These are phyloP conservation scores for Zalophus californianus DNA, from an alignment of 2,797 vertebrate species.

Conservation along the genomic window DNA sequence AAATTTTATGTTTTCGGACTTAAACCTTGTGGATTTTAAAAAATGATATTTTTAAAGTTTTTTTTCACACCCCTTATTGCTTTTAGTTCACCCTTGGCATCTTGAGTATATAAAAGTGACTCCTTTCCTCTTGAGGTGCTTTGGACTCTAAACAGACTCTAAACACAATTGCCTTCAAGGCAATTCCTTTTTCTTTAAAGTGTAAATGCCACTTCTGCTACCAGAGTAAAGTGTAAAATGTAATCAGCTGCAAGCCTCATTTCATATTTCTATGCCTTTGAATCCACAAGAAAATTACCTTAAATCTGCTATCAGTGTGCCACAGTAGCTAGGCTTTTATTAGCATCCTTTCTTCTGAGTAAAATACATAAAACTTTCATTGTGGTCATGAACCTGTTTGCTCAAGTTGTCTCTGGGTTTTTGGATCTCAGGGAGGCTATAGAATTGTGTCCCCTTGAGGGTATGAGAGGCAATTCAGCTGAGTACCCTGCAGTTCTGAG, in stretches of 20 bases:
- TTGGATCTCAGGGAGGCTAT: neutral
- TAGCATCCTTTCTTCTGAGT: conserved; percentile 18
- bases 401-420: neutral
- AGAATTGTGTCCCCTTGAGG: neutral
- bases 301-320: neutral
- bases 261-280: conserved; percentile 1
- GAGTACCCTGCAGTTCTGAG: neutral
- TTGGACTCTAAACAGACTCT: neutral
- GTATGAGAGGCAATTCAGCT: neutral
- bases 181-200: neutral
- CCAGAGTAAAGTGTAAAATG: neutral
- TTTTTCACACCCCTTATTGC: neutral
- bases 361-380: neutral
- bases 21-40: neutral
- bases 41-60: neutral
- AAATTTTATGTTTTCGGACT: neutral
- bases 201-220: neutral
- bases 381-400: neutral
- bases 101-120: neutral
- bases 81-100: conserved; percentile 5
- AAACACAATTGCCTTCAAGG: neutral
- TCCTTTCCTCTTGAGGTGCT: neutral
- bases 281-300: conserved; percentile 26
- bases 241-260: neutral
- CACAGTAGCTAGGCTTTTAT: neutral